Base-by-base conservation (phyloP, 2,113 vertebrate species). In the Sclerurus mexicanus region DNA sequence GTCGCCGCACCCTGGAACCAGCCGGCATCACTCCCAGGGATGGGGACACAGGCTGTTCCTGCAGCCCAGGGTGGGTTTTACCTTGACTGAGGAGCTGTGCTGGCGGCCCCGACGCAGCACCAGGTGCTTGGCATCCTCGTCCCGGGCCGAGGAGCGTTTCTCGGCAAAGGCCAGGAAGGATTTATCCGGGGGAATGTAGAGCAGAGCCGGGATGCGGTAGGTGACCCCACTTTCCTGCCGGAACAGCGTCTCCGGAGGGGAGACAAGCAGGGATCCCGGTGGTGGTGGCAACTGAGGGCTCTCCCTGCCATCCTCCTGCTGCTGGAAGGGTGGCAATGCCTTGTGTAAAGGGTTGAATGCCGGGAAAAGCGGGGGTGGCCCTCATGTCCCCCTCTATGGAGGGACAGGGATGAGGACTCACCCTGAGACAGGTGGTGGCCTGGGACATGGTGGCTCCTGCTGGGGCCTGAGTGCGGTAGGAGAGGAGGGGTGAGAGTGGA, bases 101-200 rank as follows among this genome's bases (percentile, higher is more conserved):
- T 95, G 93, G 74, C 67, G 7, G 27, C 99, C 99, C 85, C 97
- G 98, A 67, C 98, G 98, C 98, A 99, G 97, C 58, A 99, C 99
- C 87, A 99, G 95, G 55, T 97, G 72, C 93, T 98, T 95, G n/a
- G 99, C 98, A 12, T 99, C 98, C 40, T 96, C 93, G 28, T 99
- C 99, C 72, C 6, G 58, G 27, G 93, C 2, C 0, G 99, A 97
- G 28, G 97, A 97, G 37, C 99, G 98, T 52, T 98, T 98, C 96
- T 99, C 99, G 5, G 99, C 98, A 68, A 99, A 99, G 79, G 99
- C 99, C 88, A 99, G 98, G 96, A 99, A 98, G 20, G 98, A 98
- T 66, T 77, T 87, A 10, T 89, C 27, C 2, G 97, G 92, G 25
- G 97, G 98, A 13, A 99, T 37, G 71, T 98, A 99, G 55, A 99